phyloP scores from a whole-genome alignment of 2,888 invertebrate genomes.

The Rhogogaster chlorosoma region DNA sequence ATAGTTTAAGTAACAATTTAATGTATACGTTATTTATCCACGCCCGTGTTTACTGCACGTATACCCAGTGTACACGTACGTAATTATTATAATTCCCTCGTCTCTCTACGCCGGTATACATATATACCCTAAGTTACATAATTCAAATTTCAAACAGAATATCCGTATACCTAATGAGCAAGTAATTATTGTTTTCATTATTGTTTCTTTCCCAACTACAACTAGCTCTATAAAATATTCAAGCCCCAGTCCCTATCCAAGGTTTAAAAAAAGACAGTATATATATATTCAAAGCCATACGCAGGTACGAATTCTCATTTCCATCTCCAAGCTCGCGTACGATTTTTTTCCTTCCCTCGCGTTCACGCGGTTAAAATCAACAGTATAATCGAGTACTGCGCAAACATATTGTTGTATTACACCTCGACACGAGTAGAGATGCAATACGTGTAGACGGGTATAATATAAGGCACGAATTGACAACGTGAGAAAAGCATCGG shows the following conservation, averaged over 20 bases:
- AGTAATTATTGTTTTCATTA: not conserved
- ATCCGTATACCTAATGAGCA: not conserved
- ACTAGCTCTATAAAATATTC: not conserved
- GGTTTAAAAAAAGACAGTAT: no score
- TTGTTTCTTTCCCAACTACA: not conserved
- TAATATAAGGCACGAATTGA: not conserved
- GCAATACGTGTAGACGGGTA: not conserved
- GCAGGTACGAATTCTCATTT: no score
- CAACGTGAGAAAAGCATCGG: not conserved
- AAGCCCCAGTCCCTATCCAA: no score
- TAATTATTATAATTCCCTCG: not conserved
- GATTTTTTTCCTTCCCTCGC: no score
- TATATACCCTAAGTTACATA: not conserved
- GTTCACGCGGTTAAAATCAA: no score
- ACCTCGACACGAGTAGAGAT: not conserved
- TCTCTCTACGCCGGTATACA: not conserved
- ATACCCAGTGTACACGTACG: not conserved
- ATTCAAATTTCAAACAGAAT: not conserved
- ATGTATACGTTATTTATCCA: not conserved
- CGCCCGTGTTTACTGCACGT: no score
- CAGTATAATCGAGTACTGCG: no score
- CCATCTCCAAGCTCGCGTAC: no score
- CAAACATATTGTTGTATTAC: not conserved
- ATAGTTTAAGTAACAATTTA: not conserved
- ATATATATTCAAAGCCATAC: no score